These are phyloP conservation scores for Corythoichthys haematopterus DNA, from an alignment of 2,113 vertebrate genomes.

Conservation along the genomic window DNA sequence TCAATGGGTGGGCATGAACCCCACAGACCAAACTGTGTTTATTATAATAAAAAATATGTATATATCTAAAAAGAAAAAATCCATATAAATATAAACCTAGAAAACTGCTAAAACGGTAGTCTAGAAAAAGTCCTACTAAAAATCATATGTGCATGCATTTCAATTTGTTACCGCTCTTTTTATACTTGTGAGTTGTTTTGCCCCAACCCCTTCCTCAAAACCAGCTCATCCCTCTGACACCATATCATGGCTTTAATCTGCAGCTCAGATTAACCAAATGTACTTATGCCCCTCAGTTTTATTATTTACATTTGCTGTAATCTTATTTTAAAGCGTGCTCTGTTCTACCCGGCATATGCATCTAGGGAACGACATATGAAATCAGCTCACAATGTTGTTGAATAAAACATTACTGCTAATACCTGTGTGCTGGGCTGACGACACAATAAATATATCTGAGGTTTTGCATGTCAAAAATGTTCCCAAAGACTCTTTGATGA, in stretches of 20 bases:
- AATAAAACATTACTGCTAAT: slow-evolving; percentile 66
- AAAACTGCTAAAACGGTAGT: not conserved
- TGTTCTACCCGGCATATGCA: slow-evolving; percentile 26
- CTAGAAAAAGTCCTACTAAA: not conserved
- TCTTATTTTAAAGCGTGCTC: slow-evolving; percentile 60
- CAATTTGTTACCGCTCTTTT: not conserved
- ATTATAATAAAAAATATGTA: not conserved
- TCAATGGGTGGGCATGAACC: not conserved
- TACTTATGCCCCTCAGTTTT: slow-evolving; percentile 52
- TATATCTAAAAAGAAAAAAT: no score
- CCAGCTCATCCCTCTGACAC: slow-evolving; percentile 38
- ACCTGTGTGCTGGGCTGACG: slow-evolving; percentile 39
- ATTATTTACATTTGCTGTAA: slow-evolving; percentile 66
- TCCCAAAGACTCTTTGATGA: slow-evolving; percentile 8
- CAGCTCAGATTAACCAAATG: slow-evolving; percentile 58
- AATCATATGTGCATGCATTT: not conserved
- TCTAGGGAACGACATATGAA: slow-evolving; percentile 33
- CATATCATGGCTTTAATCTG: slow-evolving; percentile 63
- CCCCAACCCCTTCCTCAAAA: slow-evolving; percentile 4
- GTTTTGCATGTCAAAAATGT: slow-evolving; percentile 39
- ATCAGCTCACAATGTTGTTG: slow-evolving; percentile 44
- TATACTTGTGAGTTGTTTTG: slow-evolving; percentile 24
- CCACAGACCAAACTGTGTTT: not conserved
- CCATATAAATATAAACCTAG: not conserved
- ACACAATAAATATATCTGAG: slow-evolving; percentile 26